Evolutionary conservation across 2,113 vertebrate genomes (phyloP).

Genomic region (Nicator chloris): DNA sequence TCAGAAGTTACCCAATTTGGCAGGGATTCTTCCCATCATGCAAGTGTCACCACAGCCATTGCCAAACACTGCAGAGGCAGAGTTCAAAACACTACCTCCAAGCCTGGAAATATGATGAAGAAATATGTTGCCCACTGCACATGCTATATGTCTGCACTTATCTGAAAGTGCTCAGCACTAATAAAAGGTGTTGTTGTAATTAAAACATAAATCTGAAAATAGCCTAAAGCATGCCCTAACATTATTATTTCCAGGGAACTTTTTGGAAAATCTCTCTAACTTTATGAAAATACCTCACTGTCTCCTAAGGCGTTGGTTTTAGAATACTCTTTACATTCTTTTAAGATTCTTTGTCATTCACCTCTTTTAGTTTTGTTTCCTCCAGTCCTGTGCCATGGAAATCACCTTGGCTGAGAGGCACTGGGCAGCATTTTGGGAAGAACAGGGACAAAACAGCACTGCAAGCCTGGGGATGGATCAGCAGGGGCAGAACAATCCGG

Average conservation of each 20-base stretch:
- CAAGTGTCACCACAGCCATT: not conserved
- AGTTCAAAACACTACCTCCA: conserved; percentile 32
- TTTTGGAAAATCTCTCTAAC: not conserved
- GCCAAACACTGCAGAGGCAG: conserved; percentile 34
- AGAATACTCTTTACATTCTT: not conserved
- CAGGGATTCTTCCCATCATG: conserved; percentile 9
- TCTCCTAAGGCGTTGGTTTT: not conserved
- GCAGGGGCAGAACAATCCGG: accelerated
- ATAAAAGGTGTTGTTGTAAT: not conserved
- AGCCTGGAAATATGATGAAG: not conserved
- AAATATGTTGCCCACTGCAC: not conserved
- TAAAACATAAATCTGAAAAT: not conserved
- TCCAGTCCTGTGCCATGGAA: not conserved
- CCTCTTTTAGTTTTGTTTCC: not conserved
- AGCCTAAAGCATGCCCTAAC: not conserved
- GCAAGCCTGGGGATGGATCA: not conserved
- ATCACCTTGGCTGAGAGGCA: not conserved
- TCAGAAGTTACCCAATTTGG: conserved; percentile 51
- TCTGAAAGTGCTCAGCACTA: not conserved
- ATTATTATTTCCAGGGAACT: not conserved
- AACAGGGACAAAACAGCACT: accelerated
- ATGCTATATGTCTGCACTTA: not conserved
- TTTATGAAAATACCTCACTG: not conserved
- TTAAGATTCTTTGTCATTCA: not conserved
- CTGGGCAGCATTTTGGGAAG: not conserved